Percentiles rank a stretch among this genome's conserved stretches.
These are phyloP conservation scores for Drosophila yakuba DNA, from an alignment of 1,140 invertebrate species.

Conservation along the genomic window DNA sequence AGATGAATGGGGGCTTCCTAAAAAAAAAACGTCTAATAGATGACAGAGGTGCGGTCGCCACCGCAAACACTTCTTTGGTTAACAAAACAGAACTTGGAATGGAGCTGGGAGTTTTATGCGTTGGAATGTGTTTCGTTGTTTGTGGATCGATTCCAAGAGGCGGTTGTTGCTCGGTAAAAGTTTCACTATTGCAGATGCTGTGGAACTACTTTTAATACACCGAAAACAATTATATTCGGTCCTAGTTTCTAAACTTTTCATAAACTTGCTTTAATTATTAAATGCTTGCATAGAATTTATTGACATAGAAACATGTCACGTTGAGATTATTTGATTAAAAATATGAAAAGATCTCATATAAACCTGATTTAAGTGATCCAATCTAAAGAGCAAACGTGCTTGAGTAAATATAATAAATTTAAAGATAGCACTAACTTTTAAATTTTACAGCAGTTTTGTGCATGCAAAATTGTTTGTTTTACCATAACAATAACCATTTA, in stretches of 20 bases:
- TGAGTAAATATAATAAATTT: not conserved
- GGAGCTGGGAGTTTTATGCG: slow-evolving; percentile 35
- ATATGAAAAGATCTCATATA: not conserved
- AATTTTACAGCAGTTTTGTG: not conserved
- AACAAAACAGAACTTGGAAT: slow-evolving; percentile 32
- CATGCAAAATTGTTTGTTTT: too few species aligned
- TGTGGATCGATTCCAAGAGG: slow-evolving; percentile 36
- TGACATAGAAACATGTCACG: not conserved
- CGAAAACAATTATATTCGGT: not conserved
- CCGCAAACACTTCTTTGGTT: slow-evolving; percentile 54
- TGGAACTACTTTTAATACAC: slow-evolving; percentile 30
- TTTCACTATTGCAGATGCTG: slow-evolving; percentile 38
- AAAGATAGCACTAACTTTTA: not conserved
- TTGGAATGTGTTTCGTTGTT: slow-evolving; percentile 38
- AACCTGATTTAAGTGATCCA: not conserved
- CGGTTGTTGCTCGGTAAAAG: slow-evolving; percentile 36
- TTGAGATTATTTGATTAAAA: not conserved
- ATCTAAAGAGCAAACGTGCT: not conserved
- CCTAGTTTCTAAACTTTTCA: not conserved
- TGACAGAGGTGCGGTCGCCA: slow-evolving; percentile 35
- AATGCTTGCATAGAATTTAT: not conserved
- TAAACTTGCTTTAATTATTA: not conserved
- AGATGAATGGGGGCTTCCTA: not conserved
- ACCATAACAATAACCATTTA: not conserved
- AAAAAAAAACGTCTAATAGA: slow-evolving; percentile 12